phyloP scores from a whole-genome alignment of 2,797 vertebrate species.

The Knipowitschia caucasica region DNA sequence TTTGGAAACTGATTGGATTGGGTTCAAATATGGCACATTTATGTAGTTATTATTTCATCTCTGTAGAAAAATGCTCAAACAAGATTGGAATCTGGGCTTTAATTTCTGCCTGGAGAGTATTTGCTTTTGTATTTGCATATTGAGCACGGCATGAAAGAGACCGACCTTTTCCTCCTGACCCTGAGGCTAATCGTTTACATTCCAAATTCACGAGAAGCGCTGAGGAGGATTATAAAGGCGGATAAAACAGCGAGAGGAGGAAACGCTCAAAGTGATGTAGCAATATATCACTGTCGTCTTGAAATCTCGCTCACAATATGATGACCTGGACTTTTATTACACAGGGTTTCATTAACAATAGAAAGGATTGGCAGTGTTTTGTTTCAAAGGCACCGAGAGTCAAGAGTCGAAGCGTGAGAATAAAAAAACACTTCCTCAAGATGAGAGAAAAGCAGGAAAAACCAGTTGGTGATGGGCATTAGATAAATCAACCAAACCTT shows the following conservation, averaged over 20 bases:
- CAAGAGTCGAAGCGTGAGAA: constrained; percentile 19
- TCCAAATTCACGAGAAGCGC: constrained; percentile 31
- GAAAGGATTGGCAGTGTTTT: constrained; percentile 4
- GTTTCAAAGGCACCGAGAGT: constrained; percentile 13
- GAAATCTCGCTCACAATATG: constrained; percentile 27
- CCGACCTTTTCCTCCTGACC: constrained; percentile 56
- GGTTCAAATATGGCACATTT: too few relatives aligned
- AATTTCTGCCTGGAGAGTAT: constrained; percentile 35
- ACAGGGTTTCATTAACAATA: constrained; percentile 9
- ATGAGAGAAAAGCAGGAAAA: constrained; percentile 33
- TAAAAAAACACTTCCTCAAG: constrained; percentile 22
- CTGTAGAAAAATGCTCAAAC: background rate
- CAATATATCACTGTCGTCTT: constrained; percentile 37
- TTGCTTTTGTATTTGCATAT: constrained; percentile 59
- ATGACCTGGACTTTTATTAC: constrained; percentile 12
- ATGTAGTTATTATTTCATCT: too few relatives aligned
- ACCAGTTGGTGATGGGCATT: constrained; percentile 39
- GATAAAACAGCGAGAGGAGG: constrained; percentile 18
- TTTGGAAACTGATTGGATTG: too few relatives aligned
- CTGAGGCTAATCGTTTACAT: constrained; percentile 45
- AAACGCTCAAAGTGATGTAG: constrained; percentile 14
- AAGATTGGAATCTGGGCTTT: constrained; percentile 16
- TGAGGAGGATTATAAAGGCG: background rate
- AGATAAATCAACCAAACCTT: constrained; percentile 28
- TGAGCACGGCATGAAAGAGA: constrained; percentile 44